Conservation (phyloP, 2,888 invertebrate genomes). For the Subacronicta megacephala region DNA sequence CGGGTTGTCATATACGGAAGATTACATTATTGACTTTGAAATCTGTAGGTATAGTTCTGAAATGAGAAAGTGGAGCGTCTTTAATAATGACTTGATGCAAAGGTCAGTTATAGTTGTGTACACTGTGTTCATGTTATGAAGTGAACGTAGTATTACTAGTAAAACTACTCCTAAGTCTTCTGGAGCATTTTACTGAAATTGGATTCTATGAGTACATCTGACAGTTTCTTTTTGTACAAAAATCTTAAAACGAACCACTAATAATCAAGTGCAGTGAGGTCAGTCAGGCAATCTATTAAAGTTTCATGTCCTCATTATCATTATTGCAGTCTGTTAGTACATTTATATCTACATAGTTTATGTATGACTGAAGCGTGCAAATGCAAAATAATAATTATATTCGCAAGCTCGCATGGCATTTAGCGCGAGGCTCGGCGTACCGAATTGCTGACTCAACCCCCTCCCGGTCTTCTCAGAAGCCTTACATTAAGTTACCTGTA, state of each 20-base stretch:
- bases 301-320: background rate
- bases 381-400: constrained; percentile 40
- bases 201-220: no score
- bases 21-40: constrained; percentile 11
- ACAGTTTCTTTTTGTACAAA: background rate
- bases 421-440: constrained; percentile 23
- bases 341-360: constrained; percentile 14
- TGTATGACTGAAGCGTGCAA: constrained; percentile 29
- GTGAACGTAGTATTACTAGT: background rate
- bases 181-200: no score
- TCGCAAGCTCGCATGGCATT: constrained; percentile 25
- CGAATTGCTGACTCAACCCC: constrained; percentile 39
- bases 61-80: background rate
- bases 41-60: constrained; percentile 1
- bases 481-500: constrained; percentile 40
- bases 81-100: no score
- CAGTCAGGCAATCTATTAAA: background rate
- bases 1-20: constrained; percentile 11
- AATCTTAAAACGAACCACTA: no score
- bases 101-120: no score
- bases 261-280: no score
- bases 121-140: no score
- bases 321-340: background rate
- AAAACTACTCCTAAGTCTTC: no score
- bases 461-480: constrained; percentile 39